Base-by-base conservation (phyloP, 1,140 invertebrate species). In the Nasonia vitripennis region DNA sequence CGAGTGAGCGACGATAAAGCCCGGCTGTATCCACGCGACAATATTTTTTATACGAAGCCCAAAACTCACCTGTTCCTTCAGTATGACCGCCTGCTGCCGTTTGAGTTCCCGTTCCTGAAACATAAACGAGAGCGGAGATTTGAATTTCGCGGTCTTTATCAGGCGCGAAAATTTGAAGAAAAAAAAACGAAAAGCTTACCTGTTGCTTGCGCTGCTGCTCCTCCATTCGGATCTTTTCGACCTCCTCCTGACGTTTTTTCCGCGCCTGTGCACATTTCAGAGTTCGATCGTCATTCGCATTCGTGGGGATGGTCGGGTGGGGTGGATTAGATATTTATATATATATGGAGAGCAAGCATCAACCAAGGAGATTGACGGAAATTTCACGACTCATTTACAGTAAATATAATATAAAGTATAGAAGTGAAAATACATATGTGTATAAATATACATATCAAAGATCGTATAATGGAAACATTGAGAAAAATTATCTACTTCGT, bases 41-140 rank as follows among this genome's bases (percentile, higher is more conserved):
- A 7, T 62, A 62, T 62, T 70, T 70, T 70, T 85, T 71, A 78
- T 23, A n/a, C 81, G 10, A 70, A 5, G 20, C 5, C 55, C 55
- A 73, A 78, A 23, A 31, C 82, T 94, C 95, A 98, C 97, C 96
- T 98, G 97, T 94, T 98, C 97, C 94, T 98, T 98, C 81, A 97
- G 92, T 90, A 98, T 94, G 55, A 97, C 95, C 85, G 97, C 96
- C 92, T 98, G 97, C 91, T 98, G 97, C 89, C 97, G 94, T 93
- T 97, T 98, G 90, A 97, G 93, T 93, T 98, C 97, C 91, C 97
- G 95, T 92, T 98, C 97, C 97, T 97, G 93, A 70, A 96, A 95
- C 20, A 45, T 11, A 83, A 62, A 41, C 31, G 37, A 74, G 17
- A 74, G 37, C 5, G 41, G 34, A 37, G 3, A 74, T 74, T 62